These are phyloP conservation scores for Tinamus major DNA, from an alignment of 2,797 vertebrate species.

Conservation along the genomic window DNA sequence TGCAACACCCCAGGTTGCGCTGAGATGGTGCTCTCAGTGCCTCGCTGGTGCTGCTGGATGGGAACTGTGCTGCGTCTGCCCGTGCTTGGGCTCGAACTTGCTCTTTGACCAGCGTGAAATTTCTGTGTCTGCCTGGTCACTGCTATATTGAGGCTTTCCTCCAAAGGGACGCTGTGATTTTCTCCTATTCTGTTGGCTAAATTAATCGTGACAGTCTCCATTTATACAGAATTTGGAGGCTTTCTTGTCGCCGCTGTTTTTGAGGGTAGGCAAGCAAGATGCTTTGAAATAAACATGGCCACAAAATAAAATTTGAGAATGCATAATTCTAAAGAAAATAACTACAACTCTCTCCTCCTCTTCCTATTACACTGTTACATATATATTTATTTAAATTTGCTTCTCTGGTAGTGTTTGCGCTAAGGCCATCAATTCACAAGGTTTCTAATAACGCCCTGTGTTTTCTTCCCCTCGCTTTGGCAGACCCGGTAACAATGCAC, in stretches of 20 bases:
- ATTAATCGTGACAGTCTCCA: not conserved
- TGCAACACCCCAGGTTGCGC: not conserved
- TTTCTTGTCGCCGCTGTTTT: not conserved
- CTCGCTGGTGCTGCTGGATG: fast-evolving
- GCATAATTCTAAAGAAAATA: not conserved
- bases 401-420: too few species aligned
- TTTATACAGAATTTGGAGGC: not conserved
- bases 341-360: not conserved
- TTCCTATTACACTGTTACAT: not conserved
- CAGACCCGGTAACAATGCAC: not conserved
- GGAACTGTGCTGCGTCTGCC: not conserved
- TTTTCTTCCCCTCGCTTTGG: not conserved
- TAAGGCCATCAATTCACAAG: not conserved
- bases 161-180: not conserved
- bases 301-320: not conserved
- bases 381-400: not conserved
- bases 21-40: not conserved
- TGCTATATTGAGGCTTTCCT: not conserved
- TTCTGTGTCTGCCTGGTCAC: conserved; percentile 3
- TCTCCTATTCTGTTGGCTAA: not conserved
- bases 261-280: not conserved
- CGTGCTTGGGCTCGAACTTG: not conserved
- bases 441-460: not conserved
- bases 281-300: not conserved
- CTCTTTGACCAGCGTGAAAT: not conserved